Base-by-base conservation (phyloP, 1,140 invertebrate genomes). In the Drosophila asahinai region DNA sequence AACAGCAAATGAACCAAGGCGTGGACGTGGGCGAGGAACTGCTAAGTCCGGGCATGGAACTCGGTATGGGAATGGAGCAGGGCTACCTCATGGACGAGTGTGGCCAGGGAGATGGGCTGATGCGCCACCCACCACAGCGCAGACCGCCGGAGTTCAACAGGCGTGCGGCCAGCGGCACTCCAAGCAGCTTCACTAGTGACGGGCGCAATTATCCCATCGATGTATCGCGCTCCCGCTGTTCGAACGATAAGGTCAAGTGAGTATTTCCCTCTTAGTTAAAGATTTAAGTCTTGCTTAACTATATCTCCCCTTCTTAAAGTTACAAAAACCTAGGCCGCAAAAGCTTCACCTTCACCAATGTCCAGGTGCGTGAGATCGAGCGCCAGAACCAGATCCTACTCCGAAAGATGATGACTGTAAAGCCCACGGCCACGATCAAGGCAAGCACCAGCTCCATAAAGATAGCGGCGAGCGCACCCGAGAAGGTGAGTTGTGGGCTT, bases 361-460 rank as follows among this genome's bases (percentile, higher is more conserved):
- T 86, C 2, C 89, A 92, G 43, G 89, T 93, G 42, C 91, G 92
- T 5, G 91, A 93, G 47, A 93, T 93, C 27, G 92, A 93, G 65
- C 79, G 92, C 0, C 81, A 91, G 43, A 93, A 93, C 64, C 74
- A 92, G 17, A 93, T 93, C 27, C 49, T 93, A 12, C 60, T 93
- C 1, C 75, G 84, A 43, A 93, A 93, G 63, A 93, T 93, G 73
- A 83, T 93, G 67, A 82, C 66, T 38, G 71, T 91, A 2, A 91
- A 91, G 62, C 67, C 81, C 42, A 83, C 83, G 22, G 86, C 78
- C 33, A 67, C 74, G 1, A 87, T 90, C 7, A 87, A 89, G 17
- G 64, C 84, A 4, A 62, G 71, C 42, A 64, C 65, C 11, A 83
- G 77, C 19, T 14, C 27, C 6, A 38, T 71, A 12, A 87, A 91